Evolutionary conservation across 2,113 vertebrate genomes (phyloP), one percentile per base, ranked within the genome.

Genomic region (Blennius ocellaris): DNA sequence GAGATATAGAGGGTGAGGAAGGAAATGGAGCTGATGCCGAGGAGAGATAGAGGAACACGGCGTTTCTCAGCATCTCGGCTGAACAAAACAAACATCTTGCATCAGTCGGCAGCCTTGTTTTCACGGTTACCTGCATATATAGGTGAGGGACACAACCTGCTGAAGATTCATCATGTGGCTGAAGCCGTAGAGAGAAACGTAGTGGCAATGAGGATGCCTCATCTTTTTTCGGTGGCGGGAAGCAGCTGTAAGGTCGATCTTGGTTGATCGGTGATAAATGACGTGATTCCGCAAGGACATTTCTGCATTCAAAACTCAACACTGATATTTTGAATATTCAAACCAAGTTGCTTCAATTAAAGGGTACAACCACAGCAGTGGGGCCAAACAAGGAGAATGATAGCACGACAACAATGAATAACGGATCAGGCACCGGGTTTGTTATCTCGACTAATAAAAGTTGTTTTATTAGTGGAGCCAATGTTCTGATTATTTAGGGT

Each of bases 111-210:
- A 14, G 10, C 57, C 40, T 56, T 55, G 52, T 69, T 77, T 17
- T 60, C 51, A 14, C 38, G 11, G 44, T n/a, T 50, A 38, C 54
- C 39, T 76, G 53, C 16, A 12, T 4, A 12, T 4, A 17, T 4
- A 30, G 16, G 50, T 44, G 49, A 73, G 44, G 17, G n/a, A 36
- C 49, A 59, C 58, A 40, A 40, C 4, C 49, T 30, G 70, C 67
- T 69, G 53, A 81, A 74, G 62, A 85, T 81, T 62, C 38, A 48
- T 76, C 65, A 76, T 47, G 70, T 2, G 66, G 11, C 17, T 5
- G 52, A 15, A 37, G 43, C 47, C 41, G 55, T 52, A 62, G 36
- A 67, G 36, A 49, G 54, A 73, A 83, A 77, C 55, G 10, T 30
- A 30, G 21, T 30, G 21, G 4, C 21, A 4, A 30, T 30, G 21